A percentile compares a stretch with the other conserved stretches of the same genome.
phyloP scores from a whole-genome alignment of 2,888 invertebrate genomes.

The Mesoligia furuncula region DNA sequence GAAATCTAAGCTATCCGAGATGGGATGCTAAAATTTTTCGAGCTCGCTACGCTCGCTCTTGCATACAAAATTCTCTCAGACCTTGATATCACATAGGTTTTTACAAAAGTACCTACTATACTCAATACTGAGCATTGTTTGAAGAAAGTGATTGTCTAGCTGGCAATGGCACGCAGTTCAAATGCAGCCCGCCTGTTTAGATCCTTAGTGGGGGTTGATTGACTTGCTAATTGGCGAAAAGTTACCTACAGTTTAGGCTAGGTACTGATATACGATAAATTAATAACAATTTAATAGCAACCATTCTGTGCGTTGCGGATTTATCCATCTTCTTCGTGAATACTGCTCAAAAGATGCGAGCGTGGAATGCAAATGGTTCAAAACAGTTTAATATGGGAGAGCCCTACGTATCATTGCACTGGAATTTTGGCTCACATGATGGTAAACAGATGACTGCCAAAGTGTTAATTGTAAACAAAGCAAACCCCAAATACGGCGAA shows the following conservation, averaged over 20 bases:
- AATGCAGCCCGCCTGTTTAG: too few species aligned
- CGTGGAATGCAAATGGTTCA: neutral
- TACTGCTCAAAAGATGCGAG: neutral
- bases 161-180: too few species aligned
- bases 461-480: conserved; percentile 39
- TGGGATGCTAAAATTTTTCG: too few species aligned
- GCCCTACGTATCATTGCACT: neutral
- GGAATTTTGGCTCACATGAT: conserved; percentile 20
- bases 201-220: too few species aligned
- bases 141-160: too few species aligned
- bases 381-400: neutral
- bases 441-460: conserved; percentile 33
- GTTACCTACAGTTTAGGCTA: too few species aligned
- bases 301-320: neutral
- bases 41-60: too few species aligned
- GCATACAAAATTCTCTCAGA: too few species aligned
- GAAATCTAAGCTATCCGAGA: too few species aligned
- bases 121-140: too few species aligned
- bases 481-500: conserved; percentile 14
- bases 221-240: neutral
- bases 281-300: neutral
- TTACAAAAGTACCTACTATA: too few species aligned
- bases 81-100: too few species aligned
- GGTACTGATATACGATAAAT: neutral
- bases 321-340: neutral